These are phyloP conservation scores for Nemotelus pantherinus DNA, from an alignment of 2,888 invertebrate species.

Conservation along the genomic window DNA sequence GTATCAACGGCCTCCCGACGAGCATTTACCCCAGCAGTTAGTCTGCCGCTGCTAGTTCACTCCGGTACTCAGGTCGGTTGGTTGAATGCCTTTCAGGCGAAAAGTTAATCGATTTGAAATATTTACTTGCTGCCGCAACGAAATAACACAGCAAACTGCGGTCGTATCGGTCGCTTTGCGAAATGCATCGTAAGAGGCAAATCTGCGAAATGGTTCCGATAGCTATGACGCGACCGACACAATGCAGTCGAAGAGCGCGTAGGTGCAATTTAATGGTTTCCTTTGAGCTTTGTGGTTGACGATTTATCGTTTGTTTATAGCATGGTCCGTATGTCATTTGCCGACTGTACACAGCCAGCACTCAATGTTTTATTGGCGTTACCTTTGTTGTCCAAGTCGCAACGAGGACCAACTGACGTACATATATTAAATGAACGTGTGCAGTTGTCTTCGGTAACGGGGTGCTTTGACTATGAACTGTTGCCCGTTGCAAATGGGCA, in stretches of 20 bases:
- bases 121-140: not conserved
- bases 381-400: too few relatives aligned
- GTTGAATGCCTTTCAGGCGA: constrained; percentile 1
- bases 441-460: not conserved
- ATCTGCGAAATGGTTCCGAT: not conserved
- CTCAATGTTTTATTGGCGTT: constrained; percentile 3
- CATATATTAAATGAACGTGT: too few relatives aligned
- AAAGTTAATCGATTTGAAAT: constrained; percentile 35
- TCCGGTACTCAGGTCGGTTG: too few relatives aligned
- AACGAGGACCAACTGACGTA: too few relatives aligned
- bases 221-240: not conserved
- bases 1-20: not conserved
- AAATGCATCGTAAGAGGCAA: too few relatives aligned
- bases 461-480: not conserved
- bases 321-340: constrained; percentile 7
- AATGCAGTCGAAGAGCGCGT: not conserved
- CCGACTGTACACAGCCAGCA: not conserved
- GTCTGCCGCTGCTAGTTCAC: not conserved
- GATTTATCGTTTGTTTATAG: constrained; percentile 34
- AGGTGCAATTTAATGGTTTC: constrained; percentile 26
- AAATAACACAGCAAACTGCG: not conserved
- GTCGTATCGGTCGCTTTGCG: too few relatives aligned
- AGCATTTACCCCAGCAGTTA: not conserved
- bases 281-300: constrained; percentile 34
- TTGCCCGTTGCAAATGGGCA: constrained; percentile 7